Evolutionary conservation across 2,797 vertebrate species (phyloP), one percentile per base, ranked within the genome.

Genomic region (Coregonus suidteri): DNA sequence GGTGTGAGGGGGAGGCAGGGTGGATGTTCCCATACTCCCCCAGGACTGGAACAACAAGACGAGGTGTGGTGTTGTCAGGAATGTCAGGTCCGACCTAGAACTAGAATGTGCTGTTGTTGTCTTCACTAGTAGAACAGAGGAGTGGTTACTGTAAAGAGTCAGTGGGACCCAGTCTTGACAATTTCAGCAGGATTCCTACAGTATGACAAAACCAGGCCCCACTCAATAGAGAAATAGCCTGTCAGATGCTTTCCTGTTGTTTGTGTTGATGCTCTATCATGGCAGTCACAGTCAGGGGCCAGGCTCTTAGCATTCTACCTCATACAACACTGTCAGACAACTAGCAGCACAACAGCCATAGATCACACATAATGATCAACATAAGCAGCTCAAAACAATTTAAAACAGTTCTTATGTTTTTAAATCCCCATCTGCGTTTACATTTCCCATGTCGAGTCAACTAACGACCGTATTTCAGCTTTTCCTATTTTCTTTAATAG

Each of bases 21-120:
- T 81, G 87, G 87, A 85, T 86, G 84, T 86, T 90, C 82, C 75
- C 86, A 89, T 86, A 93, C 87, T 88, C 85, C 86, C 87, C 85
- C 75, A 76, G 47, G 79, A 75, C 83, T 85, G 82, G 75, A 92
- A 91, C 86, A 92, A 93, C 85, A 92, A 86, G 82, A 86, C 71
- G 80, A 93, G 94, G 93, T 90, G 92, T 91, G 88, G 93, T 84
- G 30, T 75, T 64, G 30, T 84, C 79, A 91, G 86, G 90, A 92
- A 91, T 91, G 86, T 82, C 82, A 87, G 82, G 85, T 89, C 85
- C 85, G 82, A 64, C 59, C 73, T 84, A 68, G 16, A 34, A 37
- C 66, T 81, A 11, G 20, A 79, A 79, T 77, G 83, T 83, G 80
- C 87, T 89, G 87, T 82, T 90, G 88, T 88, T 88, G 74, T 86